Percentiles rank a stretch among this genome's conserved stretches.
phyloP scores from a whole-genome alignment of 2,797 vertebrate genomes.

The Myotis planiceps region DNA sequence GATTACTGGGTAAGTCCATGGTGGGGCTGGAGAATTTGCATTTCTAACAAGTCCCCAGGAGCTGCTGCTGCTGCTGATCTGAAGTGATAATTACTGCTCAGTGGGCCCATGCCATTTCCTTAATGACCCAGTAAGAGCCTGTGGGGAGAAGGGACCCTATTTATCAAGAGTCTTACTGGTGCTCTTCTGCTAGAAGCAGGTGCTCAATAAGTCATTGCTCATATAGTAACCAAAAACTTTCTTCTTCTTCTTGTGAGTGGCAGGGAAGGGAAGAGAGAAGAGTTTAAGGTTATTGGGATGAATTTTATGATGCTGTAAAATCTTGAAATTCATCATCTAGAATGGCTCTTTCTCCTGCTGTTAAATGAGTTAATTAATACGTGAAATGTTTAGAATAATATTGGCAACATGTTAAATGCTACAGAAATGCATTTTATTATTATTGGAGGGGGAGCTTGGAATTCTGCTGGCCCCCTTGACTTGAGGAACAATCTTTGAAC shows the following conservation, averaged over 20 bases:
- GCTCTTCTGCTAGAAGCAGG: not conserved
- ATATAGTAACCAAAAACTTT: not conserved
- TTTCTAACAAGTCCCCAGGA: not conserved
- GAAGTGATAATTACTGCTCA: not conserved
- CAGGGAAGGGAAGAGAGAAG: not conserved
- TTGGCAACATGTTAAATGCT: not conserved
- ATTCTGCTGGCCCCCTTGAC: not conserved
- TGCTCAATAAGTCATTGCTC: not conserved
- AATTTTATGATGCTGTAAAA: slow-evolving; percentile 53
- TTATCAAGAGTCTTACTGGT: not conserved
- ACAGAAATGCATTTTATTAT: not conserved
- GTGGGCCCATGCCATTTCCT: not conserved
- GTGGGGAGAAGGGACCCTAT: not conserved
- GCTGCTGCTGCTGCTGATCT: not conserved
- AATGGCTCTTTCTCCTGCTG: not conserved
- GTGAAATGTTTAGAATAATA: slow-evolving; percentile 16
- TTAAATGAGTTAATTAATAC: slow-evolving; percentile 32
- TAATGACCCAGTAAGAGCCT: not conserved
- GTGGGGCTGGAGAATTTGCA: not conserved
- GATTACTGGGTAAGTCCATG: not conserved
- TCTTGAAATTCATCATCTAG: not conserved
- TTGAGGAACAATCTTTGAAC: not conserved
- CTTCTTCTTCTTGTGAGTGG: not conserved
- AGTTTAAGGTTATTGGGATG: not conserved
- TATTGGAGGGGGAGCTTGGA: not conserved